Base-by-base conservation (phyloP, 2,113 vertebrate species). In the Fregata magnificens region DNA sequence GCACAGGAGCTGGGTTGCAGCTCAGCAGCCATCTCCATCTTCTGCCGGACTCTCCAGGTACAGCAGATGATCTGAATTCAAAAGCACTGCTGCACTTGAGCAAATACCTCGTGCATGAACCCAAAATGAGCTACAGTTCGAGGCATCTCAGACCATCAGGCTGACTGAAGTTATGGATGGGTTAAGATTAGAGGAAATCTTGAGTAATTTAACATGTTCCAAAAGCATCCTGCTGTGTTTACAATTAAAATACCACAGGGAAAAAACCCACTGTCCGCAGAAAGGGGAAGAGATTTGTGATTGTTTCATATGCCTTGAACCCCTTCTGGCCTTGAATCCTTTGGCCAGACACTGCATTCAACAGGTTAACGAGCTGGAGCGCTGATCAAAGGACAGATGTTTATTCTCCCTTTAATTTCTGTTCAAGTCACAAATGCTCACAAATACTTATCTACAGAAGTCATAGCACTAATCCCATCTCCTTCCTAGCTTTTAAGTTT, bases 51-150 rank as follows among this genome's bases (percentile, higher is more conserved):
- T 8, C 12, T 5, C 26, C 47, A 4, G 32, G 7, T 5, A 2
- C 20, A 9, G 13, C 56, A 5, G 58, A 7, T 1, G 1, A 21
- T 3, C 36, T 1, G 20, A 45, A 20, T 1, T 6, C 44, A 14
- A 21, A 13, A 36, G 20, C 40, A 6, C 31, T 2, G 13, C 31
- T 9, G 40, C n/a, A 7, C n/a, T 4, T 0, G 17, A 36, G 58
- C 58, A 24, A 61, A 32, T 1, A 14, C 14, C 24, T 31, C 4
- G 0, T 11, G 31, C 10, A 1, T 1, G 16, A 81, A 29, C 40
- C 58, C 55, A 5, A 28, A 16, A 2, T 0, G 18, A 53, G 58
- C 3, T 7, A 13, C 13, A 17, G 56, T 6, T 36, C 44, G 8
- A 25, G 42, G 62, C 76, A 26, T 2, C 74, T 10, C 32, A 4